Evolutionary conservation across 2,888 invertebrate species (phyloP), one percentile per base, ranked within the genome.

Genomic region (Hydropsyche betteni): DNA sequence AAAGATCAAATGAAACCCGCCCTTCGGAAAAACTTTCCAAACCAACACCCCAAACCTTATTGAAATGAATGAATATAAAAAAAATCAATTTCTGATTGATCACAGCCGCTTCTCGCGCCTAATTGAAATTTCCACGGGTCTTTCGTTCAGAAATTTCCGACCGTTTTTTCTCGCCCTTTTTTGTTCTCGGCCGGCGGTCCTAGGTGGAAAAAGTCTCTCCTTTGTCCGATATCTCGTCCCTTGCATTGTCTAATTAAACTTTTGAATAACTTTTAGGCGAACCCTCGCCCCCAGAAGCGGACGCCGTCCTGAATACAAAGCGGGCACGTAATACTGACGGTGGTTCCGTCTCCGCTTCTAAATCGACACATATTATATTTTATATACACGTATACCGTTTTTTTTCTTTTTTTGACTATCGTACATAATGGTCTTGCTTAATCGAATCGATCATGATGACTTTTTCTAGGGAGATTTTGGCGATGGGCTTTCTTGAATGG

Each of bases 161-260:
- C 44, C 44, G 10, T 44, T 44, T 44, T 44, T 44, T 44, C 34
- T 4, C 55, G 55, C 55, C 55, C 55, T 16, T 16, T 14, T 16
- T 16, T 16, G 55, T 55, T 5, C n/a, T 16, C 55, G 51, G 16
- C 61, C 33, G 24, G 61, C 12, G 24, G 24, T 24, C 44, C 44
- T 44, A 44, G 44, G 44, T 14, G 58, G 14, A 24, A 58, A 58
- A 58, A 58, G 58, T 58, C 58, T 64, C 8, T n/a, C 64, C 64
- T 64, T 36, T 64, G 64, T 64, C 34, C 64, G 64, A 64, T 36
- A 36, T 36, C 64, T 69, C 69, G 51, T 50, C 69, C 58, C 53
- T 68, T 72, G 69, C 77, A 51, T 68, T 77, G 55, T 77, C 77
- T 77, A 77, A 77, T 77, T 75, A 74, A 77, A 77, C 77, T 77